phyloP scores from a whole-genome alignment of 2,113 vertebrate genomes.

The Rutilus rutilus region DNA sequence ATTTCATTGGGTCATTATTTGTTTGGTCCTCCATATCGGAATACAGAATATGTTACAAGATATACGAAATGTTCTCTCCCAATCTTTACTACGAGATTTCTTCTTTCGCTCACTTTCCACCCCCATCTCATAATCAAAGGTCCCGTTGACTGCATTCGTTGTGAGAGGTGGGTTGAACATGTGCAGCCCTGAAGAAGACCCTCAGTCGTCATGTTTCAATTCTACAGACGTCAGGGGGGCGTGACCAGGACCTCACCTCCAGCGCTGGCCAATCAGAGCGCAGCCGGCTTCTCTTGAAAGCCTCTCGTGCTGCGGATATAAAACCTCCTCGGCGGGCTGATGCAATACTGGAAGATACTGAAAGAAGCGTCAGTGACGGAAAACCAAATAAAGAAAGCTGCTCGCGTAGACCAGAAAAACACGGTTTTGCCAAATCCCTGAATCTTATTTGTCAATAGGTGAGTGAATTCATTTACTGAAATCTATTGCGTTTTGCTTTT shows the following conservation, averaged over 20 bases:
- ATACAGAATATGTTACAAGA: background rate
- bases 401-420: background rate
- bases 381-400: background rate
- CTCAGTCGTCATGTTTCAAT: conserved; percentile 10
- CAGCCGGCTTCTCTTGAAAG: conserved; percentile 64
- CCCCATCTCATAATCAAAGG: background rate
- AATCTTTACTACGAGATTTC: background rate
- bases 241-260: conserved; percentile 76
- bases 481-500: background rate
- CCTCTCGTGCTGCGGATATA: conserved; percentile 67
- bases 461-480: conserved; percentile 16
- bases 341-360: conserved; percentile 67
- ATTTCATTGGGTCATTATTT: background rate
- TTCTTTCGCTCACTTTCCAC: background rate
- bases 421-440: background rate
- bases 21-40: background rate
- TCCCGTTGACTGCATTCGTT: background rate
- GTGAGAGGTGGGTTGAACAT: background rate
- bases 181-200: background rate
- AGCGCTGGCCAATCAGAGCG: conserved; percentile 69
- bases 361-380: background rate
- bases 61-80: background rate
- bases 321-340: conserved; percentile 66
- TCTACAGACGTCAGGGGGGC: conserved; percentile 57
- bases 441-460: conserved; percentile 35